Evolutionary conservation across 1,140 invertebrate genomes (phyloP).

Genomic region (Watersipora subatra): DNA sequence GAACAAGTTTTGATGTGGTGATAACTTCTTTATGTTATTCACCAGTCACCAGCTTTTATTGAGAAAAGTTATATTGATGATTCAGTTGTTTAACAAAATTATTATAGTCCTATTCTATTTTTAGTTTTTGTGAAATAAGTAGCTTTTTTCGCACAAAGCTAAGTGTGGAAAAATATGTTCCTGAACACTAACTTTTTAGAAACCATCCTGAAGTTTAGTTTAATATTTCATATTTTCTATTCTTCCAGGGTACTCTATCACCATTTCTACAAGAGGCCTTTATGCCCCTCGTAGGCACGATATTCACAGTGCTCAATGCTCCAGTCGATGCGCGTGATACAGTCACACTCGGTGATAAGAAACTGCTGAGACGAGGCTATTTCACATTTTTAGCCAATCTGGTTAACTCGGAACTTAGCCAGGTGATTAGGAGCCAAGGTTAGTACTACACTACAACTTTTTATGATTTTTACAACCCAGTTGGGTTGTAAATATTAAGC

Average conservation of each 20-base stretch:
- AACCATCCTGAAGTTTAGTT: too few relatives aligned
- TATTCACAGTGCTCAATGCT: constrained; percentile 39
- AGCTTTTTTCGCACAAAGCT: too few relatives aligned
- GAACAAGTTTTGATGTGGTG: too few relatives aligned
- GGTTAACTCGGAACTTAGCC: constrained; percentile 42
- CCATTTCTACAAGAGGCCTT: constrained; percentile 47
- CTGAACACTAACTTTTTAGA: too few relatives aligned
- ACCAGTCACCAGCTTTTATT: too few relatives aligned
- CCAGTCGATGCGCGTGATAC: constrained; percentile 45
- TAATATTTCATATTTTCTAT: constrained; percentile 1
- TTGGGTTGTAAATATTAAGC: too few relatives aligned
- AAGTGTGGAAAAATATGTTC: too few relatives aligned
- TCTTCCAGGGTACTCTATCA: constrained; percentile 44
- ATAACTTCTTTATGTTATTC: too few relatives aligned
- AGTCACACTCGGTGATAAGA: constrained; percentile 41
- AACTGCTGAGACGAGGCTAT: constrained; percentile 45
- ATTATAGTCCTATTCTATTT: too few relatives aligned
- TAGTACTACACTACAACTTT: background rate
- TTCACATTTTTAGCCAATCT: constrained; percentile 46
- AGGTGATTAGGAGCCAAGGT: constrained; percentile 44
- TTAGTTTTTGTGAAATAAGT: too few relatives aligned
- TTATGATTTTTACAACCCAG: background rate
- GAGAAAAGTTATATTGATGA: too few relatives aligned
- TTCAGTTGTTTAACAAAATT: too few relatives aligned
- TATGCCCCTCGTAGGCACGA: constrained; percentile 43